Conservation (phyloP, 2,888 invertebrate species). For the Actias luna region DNA sequence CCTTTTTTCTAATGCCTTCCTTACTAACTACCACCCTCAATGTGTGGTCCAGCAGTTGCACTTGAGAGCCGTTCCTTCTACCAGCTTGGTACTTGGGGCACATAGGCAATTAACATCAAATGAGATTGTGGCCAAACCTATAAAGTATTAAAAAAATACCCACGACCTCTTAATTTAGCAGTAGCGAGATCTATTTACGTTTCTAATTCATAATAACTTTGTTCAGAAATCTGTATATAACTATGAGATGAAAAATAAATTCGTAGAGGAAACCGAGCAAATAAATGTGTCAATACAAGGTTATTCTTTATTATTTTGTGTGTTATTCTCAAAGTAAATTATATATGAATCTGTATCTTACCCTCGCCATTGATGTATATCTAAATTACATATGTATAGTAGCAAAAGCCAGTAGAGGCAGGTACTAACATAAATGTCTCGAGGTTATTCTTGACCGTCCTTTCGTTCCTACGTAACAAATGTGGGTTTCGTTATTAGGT, state of each 20-base stretch:
- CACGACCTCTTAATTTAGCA: too few species aligned
- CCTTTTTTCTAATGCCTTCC: too few species aligned
- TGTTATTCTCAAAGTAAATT: not conserved
- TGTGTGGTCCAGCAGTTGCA: too few species aligned
- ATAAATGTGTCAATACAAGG: not conserved
- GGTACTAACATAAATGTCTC: slow-evolving; percentile 4
- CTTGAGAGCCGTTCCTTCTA: too few species aligned
- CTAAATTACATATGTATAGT: not conserved
- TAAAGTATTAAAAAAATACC: too few species aligned
- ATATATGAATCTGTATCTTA: not conserved
- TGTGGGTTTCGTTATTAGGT: slow-evolving; percentile 12
- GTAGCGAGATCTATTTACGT: too few species aligned
- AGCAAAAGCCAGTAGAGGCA: not conserved
- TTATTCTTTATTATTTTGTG: not conserved
- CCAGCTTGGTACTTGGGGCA: too few species aligned
- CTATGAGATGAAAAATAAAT: not conserved
- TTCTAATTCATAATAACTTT: too few species aligned
- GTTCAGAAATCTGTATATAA: not conserved
- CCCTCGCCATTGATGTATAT: not conserved
- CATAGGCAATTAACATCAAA: too few species aligned
- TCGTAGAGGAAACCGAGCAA: not conserved
- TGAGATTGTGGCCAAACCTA: too few species aligned
- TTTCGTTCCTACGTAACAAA: slow-evolving; percentile 12
- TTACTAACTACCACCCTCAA: too few species aligned
- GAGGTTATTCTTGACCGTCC: slow-evolving; percentile 8